Percentiles rank a stretch among this genome's conserved stretches.
Evolutionary conservation across 1,140 invertebrate species (phyloP).

Genomic region (Thaumatotibia leucotreta): DNA sequence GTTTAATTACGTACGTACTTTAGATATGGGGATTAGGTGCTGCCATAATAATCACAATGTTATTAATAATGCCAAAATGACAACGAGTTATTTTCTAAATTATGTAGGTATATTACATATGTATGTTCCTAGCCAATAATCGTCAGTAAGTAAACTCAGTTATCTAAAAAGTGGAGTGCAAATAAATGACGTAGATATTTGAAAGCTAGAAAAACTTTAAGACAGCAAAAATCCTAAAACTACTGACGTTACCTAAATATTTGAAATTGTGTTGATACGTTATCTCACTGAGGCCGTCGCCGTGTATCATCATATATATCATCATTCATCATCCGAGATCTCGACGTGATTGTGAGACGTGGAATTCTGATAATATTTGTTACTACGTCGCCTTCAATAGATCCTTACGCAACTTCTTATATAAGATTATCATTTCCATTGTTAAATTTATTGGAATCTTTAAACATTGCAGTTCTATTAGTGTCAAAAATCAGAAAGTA

Average conservation of each 20-base stretch:
- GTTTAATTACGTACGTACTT: not conserved
- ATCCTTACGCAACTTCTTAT: constrained; percentile 26
- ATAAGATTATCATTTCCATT: constrained; percentile 15
- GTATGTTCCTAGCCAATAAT: not conserved
- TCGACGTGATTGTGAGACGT: constrained; percentile 44
- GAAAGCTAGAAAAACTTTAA: not conserved
- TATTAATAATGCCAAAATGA: not conserved
- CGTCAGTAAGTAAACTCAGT: not conserved
- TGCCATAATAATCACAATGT: not conserved
- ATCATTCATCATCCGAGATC: constrained; percentile 63
- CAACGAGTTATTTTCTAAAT: not conserved
- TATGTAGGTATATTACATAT: constrained; percentile 25
- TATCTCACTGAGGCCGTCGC: constrained; percentile 49
- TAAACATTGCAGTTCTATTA: not conserved
- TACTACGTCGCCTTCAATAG: constrained; percentile 23
- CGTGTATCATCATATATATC: constrained; percentile 59
- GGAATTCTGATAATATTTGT: constrained; percentile 47
- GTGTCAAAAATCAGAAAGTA: constrained; percentile 23
- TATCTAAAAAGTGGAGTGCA: not conserved
- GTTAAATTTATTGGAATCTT: not conserved
- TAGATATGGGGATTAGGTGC: not conserved
- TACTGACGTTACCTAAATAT: constrained; percentile 34
- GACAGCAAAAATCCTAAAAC: not conserved
- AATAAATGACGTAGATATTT: not conserved
- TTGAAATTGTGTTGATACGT: constrained; percentile 28